These are phyloP conservation scores for Spilarctia lutea DNA, from an alignment of 2,888 invertebrate genomes.

Conservation along the genomic window DNA sequence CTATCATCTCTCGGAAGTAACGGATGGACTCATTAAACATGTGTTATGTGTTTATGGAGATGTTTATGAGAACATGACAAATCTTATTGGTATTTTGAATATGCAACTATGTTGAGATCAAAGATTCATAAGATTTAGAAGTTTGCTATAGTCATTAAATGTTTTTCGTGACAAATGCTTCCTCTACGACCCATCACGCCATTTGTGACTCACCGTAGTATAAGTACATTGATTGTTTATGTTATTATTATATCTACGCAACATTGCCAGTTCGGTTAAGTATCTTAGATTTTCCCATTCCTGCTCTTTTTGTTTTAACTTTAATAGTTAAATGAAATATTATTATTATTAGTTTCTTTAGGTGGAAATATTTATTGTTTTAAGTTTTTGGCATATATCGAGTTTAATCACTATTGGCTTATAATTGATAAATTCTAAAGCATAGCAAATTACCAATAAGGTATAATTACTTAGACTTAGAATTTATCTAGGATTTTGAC, in stretches of 20 bases:
- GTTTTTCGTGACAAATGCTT: constrained; percentile 75
- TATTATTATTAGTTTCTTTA: not conserved
- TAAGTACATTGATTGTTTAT: constrained; percentile 55
- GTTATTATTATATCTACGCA: constrained; percentile 65
- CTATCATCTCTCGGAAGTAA: not conserved
- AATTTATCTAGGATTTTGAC: not conserved
- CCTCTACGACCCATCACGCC: constrained; percentile 69
- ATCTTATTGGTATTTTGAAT: constrained; percentile 19
- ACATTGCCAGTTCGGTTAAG: constrained; percentile 60
- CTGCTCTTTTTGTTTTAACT: constrained; percentile 12
- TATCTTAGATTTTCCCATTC: constrained; percentile 1
- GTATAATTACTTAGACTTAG: not conserved
- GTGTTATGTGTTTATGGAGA: not conserved
- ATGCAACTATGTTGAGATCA: constrained; percentile 21
- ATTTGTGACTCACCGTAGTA: constrained; percentile 72
- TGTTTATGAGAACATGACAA: constrained; percentile 20
- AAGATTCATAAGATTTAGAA: constrained; percentile 25
- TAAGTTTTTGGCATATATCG: not conserved
- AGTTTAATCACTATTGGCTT: too few relatives aligned
- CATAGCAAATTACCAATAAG: too few relatives aligned
- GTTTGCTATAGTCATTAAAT: constrained; percentile 52
- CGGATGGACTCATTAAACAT: constrained; percentile 3
- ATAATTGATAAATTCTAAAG: too few relatives aligned
- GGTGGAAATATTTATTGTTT: not conserved
- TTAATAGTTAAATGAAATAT: not conserved